phyloP scores from a whole-genome alignment of 2,888 invertebrate genomes.

The Steromphala cineraria region DNA sequence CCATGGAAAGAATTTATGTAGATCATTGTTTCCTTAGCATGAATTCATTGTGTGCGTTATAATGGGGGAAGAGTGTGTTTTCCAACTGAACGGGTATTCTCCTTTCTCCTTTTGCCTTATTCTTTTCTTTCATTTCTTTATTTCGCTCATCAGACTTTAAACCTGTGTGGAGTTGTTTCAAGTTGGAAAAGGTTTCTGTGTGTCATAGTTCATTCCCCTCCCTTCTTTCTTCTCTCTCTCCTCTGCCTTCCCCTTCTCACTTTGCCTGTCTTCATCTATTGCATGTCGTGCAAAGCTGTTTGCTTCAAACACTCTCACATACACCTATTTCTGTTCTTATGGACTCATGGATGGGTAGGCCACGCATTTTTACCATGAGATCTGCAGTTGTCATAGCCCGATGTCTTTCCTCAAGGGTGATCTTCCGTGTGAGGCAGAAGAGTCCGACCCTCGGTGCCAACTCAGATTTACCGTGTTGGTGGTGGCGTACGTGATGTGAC shows the following conservation, averaged over 20 bases:
- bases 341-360: slow-evolving; percentile 27
- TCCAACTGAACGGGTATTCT: slow-evolving; percentile 41
- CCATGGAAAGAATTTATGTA: slow-evolving; percentile 22
- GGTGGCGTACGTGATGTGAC: background rate
- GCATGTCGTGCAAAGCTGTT: slow-evolving; percentile 1
- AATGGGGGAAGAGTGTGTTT: slow-evolving; percentile 32
- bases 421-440: slow-evolving; percentile 3
- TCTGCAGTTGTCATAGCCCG: slow-evolving; percentile 55
- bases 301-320: background rate
- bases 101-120: slow-evolving; percentile 30
- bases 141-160: slow-evolving; percentile 4
- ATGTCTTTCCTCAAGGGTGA: slow-evolving; percentile 45
- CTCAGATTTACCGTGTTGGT: slow-evolving; percentile 1
- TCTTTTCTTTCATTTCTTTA: slow-evolving; percentile 17
- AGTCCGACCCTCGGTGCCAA: slow-evolving; percentile 14
- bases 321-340: background rate
- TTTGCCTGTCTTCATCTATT: slow-evolving; percentile 4
- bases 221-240: background rate
- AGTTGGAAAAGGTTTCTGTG: slow-evolving; percentile 10
- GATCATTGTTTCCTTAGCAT: slow-evolving; percentile 19
- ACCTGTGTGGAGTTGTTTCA: slow-evolving; percentile 15
- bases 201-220: background rate
- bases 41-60: slow-evolving; percentile 27
- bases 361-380: slow-evolving; percentile 48
- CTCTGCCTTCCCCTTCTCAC: background rate